A percentile compares a stretch with the other conserved stretches of the same genome.
These are phyloP conservation scores for Drosophila lacteicornis DNA, from an alignment of 1,140 invertebrate species.

Conservation along the genomic window DNA sequence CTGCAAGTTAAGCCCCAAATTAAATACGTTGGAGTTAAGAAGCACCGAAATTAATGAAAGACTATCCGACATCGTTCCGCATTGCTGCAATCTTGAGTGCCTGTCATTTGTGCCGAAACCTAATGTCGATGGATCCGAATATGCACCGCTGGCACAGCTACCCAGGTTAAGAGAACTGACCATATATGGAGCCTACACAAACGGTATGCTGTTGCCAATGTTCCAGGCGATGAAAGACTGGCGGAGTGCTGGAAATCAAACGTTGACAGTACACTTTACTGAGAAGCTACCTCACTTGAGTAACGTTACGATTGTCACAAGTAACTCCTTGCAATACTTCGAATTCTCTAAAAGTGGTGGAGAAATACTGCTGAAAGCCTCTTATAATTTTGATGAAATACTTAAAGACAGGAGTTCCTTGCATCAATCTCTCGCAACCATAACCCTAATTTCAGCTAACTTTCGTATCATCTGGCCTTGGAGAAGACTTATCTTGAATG, in stretches of 20 bases:
- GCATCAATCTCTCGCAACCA: too few species aligned
- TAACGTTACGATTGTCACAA: too few species aligned
- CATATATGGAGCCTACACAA: background rate
- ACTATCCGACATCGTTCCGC: conserved; percentile 2
- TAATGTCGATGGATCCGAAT: conserved; percentile 1
- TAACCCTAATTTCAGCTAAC: too few species aligned
- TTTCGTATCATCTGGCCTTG: too few species aligned
- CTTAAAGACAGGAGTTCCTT: too few species aligned
- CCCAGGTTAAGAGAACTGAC: background rate
- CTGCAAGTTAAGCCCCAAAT: background rate
- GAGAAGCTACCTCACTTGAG: too few species aligned
- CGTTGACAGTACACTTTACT: background rate
- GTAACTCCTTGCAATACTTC: too few species aligned
- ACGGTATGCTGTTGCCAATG: background rate
- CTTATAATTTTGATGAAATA: too few species aligned
- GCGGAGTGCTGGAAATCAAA: background rate
- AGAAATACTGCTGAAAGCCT: too few species aligned
- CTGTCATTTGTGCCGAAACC: background rate
- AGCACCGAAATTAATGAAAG: background rate
- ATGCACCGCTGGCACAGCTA: background rate
- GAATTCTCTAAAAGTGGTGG: too few species aligned
- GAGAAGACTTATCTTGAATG: too few species aligned
- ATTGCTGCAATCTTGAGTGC: background rate
- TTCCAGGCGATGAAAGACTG: background rate
- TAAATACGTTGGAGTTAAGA: background rate